phyloP scores from a whole-genome alignment of 2,888 invertebrate species.

The Ormia ochracea region DNA sequence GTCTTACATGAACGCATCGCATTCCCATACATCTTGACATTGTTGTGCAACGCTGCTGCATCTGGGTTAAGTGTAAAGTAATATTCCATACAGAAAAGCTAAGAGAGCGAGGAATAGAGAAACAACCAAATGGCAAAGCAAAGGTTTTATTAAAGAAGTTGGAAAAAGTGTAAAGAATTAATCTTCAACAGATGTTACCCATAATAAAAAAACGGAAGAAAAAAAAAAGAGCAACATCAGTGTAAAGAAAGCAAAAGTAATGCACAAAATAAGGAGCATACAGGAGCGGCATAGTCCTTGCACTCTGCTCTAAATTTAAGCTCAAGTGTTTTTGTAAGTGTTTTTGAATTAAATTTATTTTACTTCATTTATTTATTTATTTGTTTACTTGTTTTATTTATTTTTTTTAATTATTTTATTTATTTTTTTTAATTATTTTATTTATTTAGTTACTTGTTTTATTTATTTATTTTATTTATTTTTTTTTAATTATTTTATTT shows the following conservation, averaged over 20 bases:
- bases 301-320: not conserved
- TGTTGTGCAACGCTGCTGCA: slow-evolving; percentile 32
- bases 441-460: too few species aligned
- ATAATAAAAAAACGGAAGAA: not conserved
- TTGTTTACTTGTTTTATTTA: too few species aligned
- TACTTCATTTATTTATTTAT: too few species aligned
- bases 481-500: too few species aligned
- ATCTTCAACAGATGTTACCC: slow-evolving; percentile 43
- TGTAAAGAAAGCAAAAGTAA: not conserved
- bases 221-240: not conserved
- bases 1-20: slow-evolving; percentile 23
- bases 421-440: too few species aligned
- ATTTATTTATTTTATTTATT: too few species aligned
- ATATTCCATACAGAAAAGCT: slow-evolving; percentile 8
- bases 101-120: not conserved
- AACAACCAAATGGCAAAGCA: not conserved
- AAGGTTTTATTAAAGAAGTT: slow-evolving; percentile 26
- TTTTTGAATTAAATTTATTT: too few species aligned
- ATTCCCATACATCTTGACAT: not conserved
- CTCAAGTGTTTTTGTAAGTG: too few species aligned
- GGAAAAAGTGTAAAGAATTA: slow-evolving; percentile 21
- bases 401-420: too few species aligned
- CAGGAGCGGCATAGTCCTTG: not conserved
- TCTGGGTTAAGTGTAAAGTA: slow-evolving; percentile 55
- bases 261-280: not conserved